A percentile compares a stretch with the other conserved stretches of the same genome.
These are phyloP conservation scores for Nyctibius grandis DNA, from an alignment of 2,797 vertebrate genomes.

Conservation along the genomic window DNA sequence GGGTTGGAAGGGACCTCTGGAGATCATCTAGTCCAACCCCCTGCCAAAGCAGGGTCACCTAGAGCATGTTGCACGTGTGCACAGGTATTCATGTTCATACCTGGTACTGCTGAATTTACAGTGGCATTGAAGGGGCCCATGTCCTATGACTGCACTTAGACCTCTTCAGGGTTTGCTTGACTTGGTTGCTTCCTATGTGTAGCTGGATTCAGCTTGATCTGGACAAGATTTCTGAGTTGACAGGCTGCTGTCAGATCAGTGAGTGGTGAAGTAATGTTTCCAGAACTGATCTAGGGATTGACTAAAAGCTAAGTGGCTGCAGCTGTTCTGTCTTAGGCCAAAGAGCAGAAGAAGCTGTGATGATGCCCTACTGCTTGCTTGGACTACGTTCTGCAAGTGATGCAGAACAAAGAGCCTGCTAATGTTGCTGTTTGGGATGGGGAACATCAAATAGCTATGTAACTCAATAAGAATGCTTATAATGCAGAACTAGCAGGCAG, in stretches of 20 bases:
- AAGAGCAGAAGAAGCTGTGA: background rate
- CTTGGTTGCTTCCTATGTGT: background rate
- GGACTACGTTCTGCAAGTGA: background rate
- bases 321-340: background rate
- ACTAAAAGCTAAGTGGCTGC: background rate
- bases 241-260: background rate
- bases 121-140: rapidly evolving
- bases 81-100: background rate
- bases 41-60: no score
- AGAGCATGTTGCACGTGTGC: no score
- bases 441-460: background rate
- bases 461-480: background rate
- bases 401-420: background rate
- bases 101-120: background rate
- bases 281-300: background rate
- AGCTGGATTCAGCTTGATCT: background rate
- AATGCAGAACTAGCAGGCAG: background rate
- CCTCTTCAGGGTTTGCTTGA: background rate
- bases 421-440: background rate
- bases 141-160: background rate
- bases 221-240: background rate
- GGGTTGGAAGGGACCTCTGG: no score
- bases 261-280: background rate
- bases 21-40: no score
- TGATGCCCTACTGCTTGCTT: background rate